Evolutionary conservation across 2,797 vertebrate species (phyloP), one percentile per base, ranked within the genome.

Genomic region (Erethizon dorsatum): DNA sequence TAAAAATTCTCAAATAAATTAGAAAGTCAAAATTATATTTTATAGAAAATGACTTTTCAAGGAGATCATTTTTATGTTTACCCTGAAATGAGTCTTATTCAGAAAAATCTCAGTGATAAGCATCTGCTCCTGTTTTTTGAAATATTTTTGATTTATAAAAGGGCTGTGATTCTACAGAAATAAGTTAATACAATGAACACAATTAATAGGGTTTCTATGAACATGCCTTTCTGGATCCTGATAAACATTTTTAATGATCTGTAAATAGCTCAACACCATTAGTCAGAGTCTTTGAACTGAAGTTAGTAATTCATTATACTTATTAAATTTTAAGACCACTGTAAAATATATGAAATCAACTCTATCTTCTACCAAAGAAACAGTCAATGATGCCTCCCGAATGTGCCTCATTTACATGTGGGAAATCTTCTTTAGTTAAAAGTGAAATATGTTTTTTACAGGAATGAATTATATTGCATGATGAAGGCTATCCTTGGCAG

Each of bases 21-120:
- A 94, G 63, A 94, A 97, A 97, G 89, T 96, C 56, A 97, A 97
- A 98, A 77, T n/a, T 54, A 96, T 85, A 75, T 26, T 83, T 95
- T 84, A 85, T 3, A 50, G 67, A 95, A 95, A 94, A 97, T 22
- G 37, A 71, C 69, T 11, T 71, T 41, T 41, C 8, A 47, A 75
- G 28, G 41, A 47, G 28, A 26, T 47, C 20, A 75, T 41, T 22
- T 67, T 41, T 41, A 41, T 3, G 86, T 57, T 14, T 61, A 61
- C n/a, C 59, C 33, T 93, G 56, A 22, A 94, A 47, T 90, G 24
- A 61, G 95, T 71, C 28, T 97, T 96, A 93, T 67, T 98, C 57
- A 93, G 7, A 97, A 93, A 97, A 96, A 41, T n/a, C 8, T 63
- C 26, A 52, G 87, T 69, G 65, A 93, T 93, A 88, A 96, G 79